Evolutionary conservation across 2,113 vertebrate genomes (phyloP).

Genomic region (Serilophus lunatus): DNA sequence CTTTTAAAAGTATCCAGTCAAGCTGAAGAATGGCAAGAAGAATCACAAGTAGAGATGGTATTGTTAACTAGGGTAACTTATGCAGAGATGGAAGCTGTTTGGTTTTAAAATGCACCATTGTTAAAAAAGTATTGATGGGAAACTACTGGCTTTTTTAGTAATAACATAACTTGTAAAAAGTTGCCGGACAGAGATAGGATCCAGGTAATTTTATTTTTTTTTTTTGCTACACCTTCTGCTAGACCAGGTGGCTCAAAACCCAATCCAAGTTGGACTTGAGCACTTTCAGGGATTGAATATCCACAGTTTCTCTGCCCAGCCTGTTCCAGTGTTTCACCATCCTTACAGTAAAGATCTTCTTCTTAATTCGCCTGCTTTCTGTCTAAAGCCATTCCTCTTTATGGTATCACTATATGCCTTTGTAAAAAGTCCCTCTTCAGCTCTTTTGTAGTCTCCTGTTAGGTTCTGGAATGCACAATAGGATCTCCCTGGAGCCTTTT

Average conservation of each 20-base stretch:
- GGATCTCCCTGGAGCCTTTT: background rate
- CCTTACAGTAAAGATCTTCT: background rate
- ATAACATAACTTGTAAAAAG: background rate
- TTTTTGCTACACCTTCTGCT: background rate
- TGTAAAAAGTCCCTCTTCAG: background rate
- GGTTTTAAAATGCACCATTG: background rate
- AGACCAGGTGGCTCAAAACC: background rate
- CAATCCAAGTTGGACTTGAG: fast-evolving
- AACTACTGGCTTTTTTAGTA: background rate
- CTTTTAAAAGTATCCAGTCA: background rate
- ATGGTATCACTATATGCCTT: fast-evolving
- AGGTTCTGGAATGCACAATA: background rate
- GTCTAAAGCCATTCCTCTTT: background rate
- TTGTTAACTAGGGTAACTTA: background rate
- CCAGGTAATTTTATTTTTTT: background rate
- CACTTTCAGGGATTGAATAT: background rate
- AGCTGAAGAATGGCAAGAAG: background rate
- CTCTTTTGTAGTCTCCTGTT: background rate
- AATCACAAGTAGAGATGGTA: background rate
- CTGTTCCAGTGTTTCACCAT: background rate
- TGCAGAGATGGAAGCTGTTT: background rate
- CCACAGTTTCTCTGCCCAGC: background rate
- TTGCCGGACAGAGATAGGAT: background rate
- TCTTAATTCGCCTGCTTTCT: background rate
- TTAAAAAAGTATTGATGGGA: background rate